These are phyloP conservation scores for Acrocephalus scirpaceus DNA, from an alignment of 2,797 vertebrate genomes.

Conservation along the genomic window DNA sequence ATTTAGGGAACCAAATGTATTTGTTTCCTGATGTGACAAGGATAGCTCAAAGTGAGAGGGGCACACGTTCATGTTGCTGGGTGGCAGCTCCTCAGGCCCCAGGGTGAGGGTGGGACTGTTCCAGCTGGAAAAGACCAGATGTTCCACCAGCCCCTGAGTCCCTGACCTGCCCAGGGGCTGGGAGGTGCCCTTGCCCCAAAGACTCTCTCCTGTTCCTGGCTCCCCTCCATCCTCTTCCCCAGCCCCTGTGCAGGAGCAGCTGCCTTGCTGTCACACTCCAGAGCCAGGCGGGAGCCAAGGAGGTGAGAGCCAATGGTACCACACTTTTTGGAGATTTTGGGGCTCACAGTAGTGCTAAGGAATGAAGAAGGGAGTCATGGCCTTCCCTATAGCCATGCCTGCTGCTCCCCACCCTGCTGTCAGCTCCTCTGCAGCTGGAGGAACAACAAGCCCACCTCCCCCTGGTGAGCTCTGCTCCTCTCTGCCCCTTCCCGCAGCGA, in stretches of 20 bases:
- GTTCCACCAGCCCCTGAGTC: accelerated
- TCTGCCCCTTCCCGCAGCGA: background rate
- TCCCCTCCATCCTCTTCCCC: background rate
- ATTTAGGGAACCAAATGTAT: slow-evolving; percentile 17
- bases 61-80: background rate
- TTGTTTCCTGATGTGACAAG: slow-evolving; percentile 4
- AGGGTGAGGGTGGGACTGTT: accelerated
- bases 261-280: accelerated
- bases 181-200: background rate
- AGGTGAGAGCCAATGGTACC: background rate
- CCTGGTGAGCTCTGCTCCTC: background rate
- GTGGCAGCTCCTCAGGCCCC: background rate
- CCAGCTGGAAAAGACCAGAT: background rate
- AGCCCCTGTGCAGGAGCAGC: background rate
- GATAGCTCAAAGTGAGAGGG: background rate
- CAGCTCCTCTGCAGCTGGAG: background rate
- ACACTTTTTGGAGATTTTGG: background rate
- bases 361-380: background rate
- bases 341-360: background rate
- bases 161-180: background rate
- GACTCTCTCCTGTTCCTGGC: background rate
- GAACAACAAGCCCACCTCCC: background rate
- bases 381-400: background rate
- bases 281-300: background rate
- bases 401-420: background rate